Evolutionary conservation across 1,140 invertebrate species (phyloP), one percentile per base, ranked within the genome.

Genomic region (Drosophila murphyi): DNA sequence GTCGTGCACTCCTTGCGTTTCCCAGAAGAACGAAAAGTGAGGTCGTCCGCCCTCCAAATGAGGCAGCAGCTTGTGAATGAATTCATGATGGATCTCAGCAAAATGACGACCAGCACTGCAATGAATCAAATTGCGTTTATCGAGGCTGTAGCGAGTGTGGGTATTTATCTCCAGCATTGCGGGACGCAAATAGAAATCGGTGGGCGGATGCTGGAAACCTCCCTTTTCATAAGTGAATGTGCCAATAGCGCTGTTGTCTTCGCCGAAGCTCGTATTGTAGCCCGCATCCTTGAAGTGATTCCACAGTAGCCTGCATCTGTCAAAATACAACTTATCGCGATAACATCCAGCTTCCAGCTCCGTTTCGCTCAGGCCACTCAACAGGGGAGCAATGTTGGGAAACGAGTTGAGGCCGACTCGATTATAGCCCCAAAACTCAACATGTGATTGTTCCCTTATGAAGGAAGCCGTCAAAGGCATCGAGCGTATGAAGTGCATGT

Each of bases 331-430:
- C 0, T 1, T 4, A 2, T 43, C 10, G 20, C n/a, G 5, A 2
- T 93, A 95, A 64, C 96, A 96, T 0, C 78, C 82, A 6, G 83
- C 83, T 41, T 93, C 93, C 28, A 96, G 72, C 76, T 95, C 95
- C 0, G 90, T 80, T 10, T 93, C 93, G 50, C 85, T 93, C 7
- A 95, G 73, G 0, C 96, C 96, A 4, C 95, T 95, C 0, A 97
- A 86, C 2, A 96, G 92, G 0, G 96, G 94, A 0, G 96, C 93
- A 39, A 97, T 78, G 91, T 97, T 97, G 0, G 96, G 96, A 90
- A 95, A 97, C 0, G 96, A 96, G 82, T 97, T 97, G 75, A 96
- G 95, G 0, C 94, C 96, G 2, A 97, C 94, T 92, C 97, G 97
- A 74, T 96, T 97, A 87, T 96, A 97, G 5, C 97, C 96, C 20